These are phyloP conservation scores for Amphipoea oculea DNA, from an alignment of 2,888 invertebrate species.

Conservation along the genomic window DNA sequence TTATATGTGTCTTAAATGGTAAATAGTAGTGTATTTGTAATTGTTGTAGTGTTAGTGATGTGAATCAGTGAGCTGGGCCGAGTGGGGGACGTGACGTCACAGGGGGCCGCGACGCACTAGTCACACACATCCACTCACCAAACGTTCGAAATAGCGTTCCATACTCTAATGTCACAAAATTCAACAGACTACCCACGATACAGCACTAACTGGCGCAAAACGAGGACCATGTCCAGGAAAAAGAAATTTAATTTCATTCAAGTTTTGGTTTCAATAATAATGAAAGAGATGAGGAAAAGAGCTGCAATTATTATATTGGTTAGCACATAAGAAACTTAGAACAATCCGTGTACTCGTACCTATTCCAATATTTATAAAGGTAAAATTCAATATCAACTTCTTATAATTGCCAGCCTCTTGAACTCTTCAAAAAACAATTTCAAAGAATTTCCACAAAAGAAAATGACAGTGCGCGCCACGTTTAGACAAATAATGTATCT, in stretches of 20 bases:
- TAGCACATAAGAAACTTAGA: background rate
- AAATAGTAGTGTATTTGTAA: slow-evolving; percentile 90
- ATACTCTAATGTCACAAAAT: slow-evolving; percentile 50
- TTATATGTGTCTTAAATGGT: slow-evolving; percentile 88
- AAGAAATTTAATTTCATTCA: slow-evolving; percentile 36
- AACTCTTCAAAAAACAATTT: slow-evolving; percentile 30
- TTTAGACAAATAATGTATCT: slow-evolving; percentile 89
- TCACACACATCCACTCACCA: slow-evolving; percentile 75
- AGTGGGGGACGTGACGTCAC: slow-evolving; percentile 73
- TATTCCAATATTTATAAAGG: slow-evolving; percentile 8
- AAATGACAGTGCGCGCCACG: slow-evolving; percentile 88
- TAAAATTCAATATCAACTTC: slow-evolving; percentile 1
- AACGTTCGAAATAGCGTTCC: slow-evolving; percentile 51
- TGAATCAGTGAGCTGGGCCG: slow-evolving; percentile 81
- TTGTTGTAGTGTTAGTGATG: slow-evolving; percentile 89
- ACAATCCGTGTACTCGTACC: background rate
- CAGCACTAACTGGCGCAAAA: slow-evolving; percentile 58
- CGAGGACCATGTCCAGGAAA: slow-evolving; percentile 17
- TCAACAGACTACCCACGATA: slow-evolving; percentile 50
- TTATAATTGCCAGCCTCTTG: slow-evolving; percentile 37
- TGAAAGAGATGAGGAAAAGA: slow-evolving; percentile 23
- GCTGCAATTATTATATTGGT: slow-evolving; percentile 34
- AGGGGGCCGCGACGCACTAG: slow-evolving; percentile 86
- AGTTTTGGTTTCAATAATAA: slow-evolving; percentile 25
- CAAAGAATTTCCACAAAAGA: slow-evolving; percentile 31